Conservation (phyloP, 2,888 invertebrate species). For the Zonitis immaculata region DNA sequence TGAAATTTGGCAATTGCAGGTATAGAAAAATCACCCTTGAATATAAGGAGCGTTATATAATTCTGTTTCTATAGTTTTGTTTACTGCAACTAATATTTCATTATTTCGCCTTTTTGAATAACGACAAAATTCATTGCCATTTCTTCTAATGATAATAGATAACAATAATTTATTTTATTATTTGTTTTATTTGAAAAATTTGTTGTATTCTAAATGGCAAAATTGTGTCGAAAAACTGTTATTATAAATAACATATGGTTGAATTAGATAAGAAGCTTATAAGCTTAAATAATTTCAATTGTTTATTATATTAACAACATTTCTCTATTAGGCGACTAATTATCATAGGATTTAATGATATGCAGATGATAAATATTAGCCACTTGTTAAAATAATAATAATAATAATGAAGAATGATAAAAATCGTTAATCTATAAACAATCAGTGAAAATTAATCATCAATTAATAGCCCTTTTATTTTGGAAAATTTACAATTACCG, state of each 20-base stretch:
- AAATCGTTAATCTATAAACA: neutral
- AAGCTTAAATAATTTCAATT: neutral
- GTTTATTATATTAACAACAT: constrained; percentile 21
- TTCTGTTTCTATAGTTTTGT: too few species aligned
- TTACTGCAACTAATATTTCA: too few species aligned
- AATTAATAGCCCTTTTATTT: neutral
- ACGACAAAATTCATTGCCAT: too few species aligned
- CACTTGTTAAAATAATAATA: too few species aligned
- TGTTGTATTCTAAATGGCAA: constrained; percentile 21
- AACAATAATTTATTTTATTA: too few species aligned
- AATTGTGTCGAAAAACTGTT: constrained; percentile 15
- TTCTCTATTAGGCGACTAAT: constrained; percentile 26
- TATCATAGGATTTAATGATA: neutral
- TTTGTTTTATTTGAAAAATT: too few species aligned
- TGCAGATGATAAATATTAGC: neutral
- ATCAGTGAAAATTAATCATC: neutral
- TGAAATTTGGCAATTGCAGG: neutral
- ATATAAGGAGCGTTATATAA: constrained; percentile 5
- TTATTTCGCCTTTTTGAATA: too few species aligned
- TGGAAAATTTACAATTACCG: too few species aligned
- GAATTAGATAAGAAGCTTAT: constrained; percentile 13
- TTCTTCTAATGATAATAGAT: too few species aligned
- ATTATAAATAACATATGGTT: constrained; percentile 15
- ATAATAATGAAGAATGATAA: neutral
- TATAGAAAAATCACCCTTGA: neutral